Evolutionary conservation across 2,113 vertebrate genomes (phyloP), one percentile per base, ranked within the genome.

Genomic region (Onychostruthus taczanowskii): DNA sequence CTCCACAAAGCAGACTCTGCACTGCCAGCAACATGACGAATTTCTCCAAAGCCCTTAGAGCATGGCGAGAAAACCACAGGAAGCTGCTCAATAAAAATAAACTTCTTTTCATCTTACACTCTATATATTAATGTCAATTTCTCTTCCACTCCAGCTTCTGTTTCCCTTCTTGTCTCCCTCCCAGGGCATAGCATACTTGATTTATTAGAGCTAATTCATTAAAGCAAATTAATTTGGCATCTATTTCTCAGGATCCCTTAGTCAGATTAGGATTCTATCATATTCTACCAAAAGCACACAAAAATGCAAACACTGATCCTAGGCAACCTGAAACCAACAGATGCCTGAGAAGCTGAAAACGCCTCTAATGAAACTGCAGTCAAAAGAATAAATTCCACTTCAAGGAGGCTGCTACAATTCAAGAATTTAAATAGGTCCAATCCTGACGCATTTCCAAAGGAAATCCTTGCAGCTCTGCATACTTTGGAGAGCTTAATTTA

Each of bases 31-130:
- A 33, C 58, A 64, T 5, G 49, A 59, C 26, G 11, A 76, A 78
- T 61, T 91, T 39, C 66, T 68, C 41, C 39, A 14, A 52, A 89
- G 74, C 55, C 89, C 77, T 89, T 10, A 28, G 44, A 87, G 73
- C 84, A 67, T 35, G 8, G 2, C 0, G 0, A 86, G 68, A 77
- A 96, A 87, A 69, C 67, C 90, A 83, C 76, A 67, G 88, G 43
- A 90, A 92, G 56, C 37, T 28, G 74, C 64, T 61, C 52, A 78
- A 50, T 22, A 83, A 90, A 91, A 94, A 82, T n/a, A 85, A 95
- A 74, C 50, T 64, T 18, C n/a, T 82, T 91, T 62, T 61, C 80
- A 81, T 52, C 66, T 72, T 31, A n/a, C 22, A 26, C 20, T 62
- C 67, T 16, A 41, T 46, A 52, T 8, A 79, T 68, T 79, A 27